Conservation (phyloP, 2,797 vertebrate species). For the Propithecus perrieri region DNA sequence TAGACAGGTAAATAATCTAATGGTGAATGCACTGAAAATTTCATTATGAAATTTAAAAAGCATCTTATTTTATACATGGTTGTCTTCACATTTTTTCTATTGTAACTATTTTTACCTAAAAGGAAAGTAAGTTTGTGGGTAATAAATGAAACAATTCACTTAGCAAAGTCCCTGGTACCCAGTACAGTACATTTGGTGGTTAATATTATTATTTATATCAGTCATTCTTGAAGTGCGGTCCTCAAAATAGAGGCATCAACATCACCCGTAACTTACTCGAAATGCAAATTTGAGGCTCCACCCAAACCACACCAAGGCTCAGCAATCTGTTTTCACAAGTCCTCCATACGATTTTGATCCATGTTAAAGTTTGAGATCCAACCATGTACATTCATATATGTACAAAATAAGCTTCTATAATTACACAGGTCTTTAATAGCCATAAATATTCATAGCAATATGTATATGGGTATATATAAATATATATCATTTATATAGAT, state of each 20-base stretch:
- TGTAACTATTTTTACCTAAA: neutral
- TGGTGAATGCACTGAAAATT: neutral
- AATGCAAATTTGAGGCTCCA: neutral
- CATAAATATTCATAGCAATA: slow-evolving; percentile 1
- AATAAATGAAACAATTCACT: slow-evolving; percentile 24
- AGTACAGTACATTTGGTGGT: neutral
- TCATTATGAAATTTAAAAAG: neutral
- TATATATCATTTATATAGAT: neutral
- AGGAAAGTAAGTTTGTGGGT: neutral
- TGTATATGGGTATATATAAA: neutral
- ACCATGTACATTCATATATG: neutral
- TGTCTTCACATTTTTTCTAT: neutral
- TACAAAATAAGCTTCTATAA: neutral
- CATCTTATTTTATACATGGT: neutral
- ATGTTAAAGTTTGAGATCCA: neutral
- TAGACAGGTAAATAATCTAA: neutral
- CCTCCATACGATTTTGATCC: neutral
- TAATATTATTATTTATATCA: neutral
- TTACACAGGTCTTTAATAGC: neutral
- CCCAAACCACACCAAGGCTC: neutral
- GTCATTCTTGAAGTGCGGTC: neutral
- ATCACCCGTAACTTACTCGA: neutral
- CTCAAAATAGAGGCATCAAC: neutral
- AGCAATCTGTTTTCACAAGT: neutral
- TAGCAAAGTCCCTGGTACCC: neutral